Evolutionary conservation across 2,113 vertebrate genomes (phyloP), one percentile per base, ranked within the genome.

Genomic region (Neotoma lepida): DNA sequence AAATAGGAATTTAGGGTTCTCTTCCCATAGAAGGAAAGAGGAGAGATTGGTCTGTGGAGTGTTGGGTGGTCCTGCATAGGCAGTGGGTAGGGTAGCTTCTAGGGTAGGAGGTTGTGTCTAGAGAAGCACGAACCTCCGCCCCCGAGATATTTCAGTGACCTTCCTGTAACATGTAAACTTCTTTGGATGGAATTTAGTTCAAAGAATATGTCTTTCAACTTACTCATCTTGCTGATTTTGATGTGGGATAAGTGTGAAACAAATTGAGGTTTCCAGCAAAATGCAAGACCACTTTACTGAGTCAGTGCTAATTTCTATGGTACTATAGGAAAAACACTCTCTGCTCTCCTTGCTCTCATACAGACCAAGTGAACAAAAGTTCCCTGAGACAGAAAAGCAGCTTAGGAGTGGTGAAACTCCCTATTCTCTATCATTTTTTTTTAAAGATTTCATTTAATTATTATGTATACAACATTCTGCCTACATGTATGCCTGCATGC

Each of bases 211-310:
- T 13, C 39, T 85, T 89, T 90, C 63, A 85, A 61, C 51, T 58
- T 39, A n/a, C 54, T 35, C 35, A 39, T n/a, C 56, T 13, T 71
- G 68, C n/a, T 12, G 78, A 46, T 90, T 92, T 49, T 95, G 81
- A 63, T 84, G 92, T 39, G 76, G 71, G 9, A 6, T 66, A 86
- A 71, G 22, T 92, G 26, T 88, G 18, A 1, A 7, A 35, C 46
- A 74, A 88, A 41, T 80, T 93, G 39, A 74, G 66, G 20, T 61
- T 92, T 92, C 46, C 28, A 70, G 30, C 56, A 84, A 54, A 90
- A 76, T 35, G 9, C 24, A 84, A 87, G 51, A 71, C 1, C 9
- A 30, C 44, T 91, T 81, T 63, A 33, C 30, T 51, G 28, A 54
- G 77, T 10, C 44, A 89, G 82, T n/a, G 22, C n/a, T 33, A 26